Evolutionary conservation across 2,888 invertebrate species (phyloP).

Genomic region (Dioctria rufipes): DNA sequence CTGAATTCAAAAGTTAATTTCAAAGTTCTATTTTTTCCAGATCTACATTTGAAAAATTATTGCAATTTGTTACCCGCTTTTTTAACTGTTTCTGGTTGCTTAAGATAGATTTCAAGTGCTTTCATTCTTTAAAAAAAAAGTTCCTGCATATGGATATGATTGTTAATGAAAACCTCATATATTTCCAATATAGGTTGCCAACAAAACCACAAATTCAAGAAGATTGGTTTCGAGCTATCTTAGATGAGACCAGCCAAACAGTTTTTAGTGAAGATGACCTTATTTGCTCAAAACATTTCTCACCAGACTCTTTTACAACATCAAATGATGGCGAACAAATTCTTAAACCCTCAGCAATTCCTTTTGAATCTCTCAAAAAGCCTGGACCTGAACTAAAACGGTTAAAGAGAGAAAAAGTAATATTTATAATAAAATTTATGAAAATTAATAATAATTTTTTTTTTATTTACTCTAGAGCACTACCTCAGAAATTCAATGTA

Average conservation of each 20-base stretch:
- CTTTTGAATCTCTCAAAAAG: slow-evolving; percentile 2
- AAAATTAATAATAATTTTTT: background rate
- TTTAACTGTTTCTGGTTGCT: too few relatives aligned
- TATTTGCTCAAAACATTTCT: slow-evolving; percentile 55
- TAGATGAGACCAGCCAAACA: slow-evolving; percentile 44
- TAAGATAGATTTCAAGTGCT: too few relatives aligned
- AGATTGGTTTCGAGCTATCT: slow-evolving; percentile 45
- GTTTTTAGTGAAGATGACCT: slow-evolving; percentile 48
- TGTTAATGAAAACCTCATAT: too few relatives aligned
- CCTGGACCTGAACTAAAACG: slow-evolving; percentile 3
- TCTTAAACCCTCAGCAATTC: slow-evolving; percentile 39
- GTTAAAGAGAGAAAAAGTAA: slow-evolving; percentile 33
- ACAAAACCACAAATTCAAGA: slow-evolving; percentile 24
- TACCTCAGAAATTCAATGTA: slow-evolving; percentile 2
- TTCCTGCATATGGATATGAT: too few relatives aligned
- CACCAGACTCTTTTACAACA: slow-evolving; percentile 12
- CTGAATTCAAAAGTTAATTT: too few relatives aligned
- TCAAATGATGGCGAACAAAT: background rate
- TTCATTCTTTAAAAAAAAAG: too few relatives aligned
- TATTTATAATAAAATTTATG: background rate
- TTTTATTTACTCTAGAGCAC: background rate
- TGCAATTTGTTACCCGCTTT: too few relatives aligned
- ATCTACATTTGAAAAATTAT: too few relatives aligned
- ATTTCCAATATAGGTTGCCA: slow-evolving; percentile 34
- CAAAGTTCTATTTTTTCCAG: too few relatives aligned